Conservation (phyloP, 1,140 invertebrate species). For the Subanguina moxae region DNA sequence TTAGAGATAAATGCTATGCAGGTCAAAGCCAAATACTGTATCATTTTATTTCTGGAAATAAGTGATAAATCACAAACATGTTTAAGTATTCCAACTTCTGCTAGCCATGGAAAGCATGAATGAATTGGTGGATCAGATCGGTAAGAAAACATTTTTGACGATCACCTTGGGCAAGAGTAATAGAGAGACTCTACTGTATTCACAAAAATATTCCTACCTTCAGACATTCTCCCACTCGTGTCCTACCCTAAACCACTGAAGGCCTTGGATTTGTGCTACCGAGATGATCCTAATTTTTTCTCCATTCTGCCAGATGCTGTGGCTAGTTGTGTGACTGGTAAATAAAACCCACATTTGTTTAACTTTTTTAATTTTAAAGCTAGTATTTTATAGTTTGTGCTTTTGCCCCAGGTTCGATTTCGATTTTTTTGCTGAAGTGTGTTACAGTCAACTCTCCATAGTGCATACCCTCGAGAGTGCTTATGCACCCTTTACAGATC, state of each 20-base stretch:
- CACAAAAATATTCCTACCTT: constrained; percentile 60
- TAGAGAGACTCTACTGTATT: too few relatives aligned
- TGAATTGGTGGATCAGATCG: constrained; percentile 68
- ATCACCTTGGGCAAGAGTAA: too few relatives aligned
- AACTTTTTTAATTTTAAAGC: background rate
- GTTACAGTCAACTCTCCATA: too few relatives aligned
- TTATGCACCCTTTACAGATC: too few relatives aligned
- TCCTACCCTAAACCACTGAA: constrained; percentile 91
- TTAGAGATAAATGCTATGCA: constrained; percentile 59
- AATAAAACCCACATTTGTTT: background rate
- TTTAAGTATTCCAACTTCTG: constrained; percentile 78
- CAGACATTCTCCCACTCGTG: constrained; percentile 86
- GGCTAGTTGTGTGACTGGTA: constrained; percentile 73
- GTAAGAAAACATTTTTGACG: constrained; percentile 8
- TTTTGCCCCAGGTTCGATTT: constrained; percentile 77
- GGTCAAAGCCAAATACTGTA: constrained; percentile 58
- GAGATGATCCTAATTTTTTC: constrained; percentile 89
- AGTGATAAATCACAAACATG: constrained; percentile 61
- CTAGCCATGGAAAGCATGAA: constrained; percentile 62
- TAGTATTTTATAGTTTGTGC: constrained; percentile 69
- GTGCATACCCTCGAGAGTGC: too few relatives aligned
- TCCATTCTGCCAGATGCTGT: constrained; percentile 82
- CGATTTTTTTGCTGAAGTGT: too few relatives aligned
- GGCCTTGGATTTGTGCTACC: constrained; percentile 93
- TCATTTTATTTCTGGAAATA: background rate